phyloP scores from a whole-genome alignment of 2,888 invertebrate species.

The Temnothorax ravouxi region DNA sequence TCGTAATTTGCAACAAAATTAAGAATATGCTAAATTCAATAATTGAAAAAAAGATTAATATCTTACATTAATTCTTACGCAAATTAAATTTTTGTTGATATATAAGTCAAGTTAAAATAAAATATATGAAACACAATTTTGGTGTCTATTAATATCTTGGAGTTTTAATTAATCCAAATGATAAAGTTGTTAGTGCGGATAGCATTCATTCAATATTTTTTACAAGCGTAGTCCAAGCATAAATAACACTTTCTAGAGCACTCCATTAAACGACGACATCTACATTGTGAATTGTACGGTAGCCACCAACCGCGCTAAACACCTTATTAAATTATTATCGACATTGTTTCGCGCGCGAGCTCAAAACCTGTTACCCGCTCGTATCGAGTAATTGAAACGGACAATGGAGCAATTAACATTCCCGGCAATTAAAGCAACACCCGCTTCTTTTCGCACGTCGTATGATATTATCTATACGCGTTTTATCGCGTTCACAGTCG shows the following conservation, averaged over 20 bases:
- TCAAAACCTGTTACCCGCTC: slow-evolving; percentile 24
- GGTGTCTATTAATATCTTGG: background rate
- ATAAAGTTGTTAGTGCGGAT: background rate
- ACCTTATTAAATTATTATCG: slow-evolving; percentile 48
- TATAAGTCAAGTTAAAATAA: background rate
- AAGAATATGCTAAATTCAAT: too few species aligned
- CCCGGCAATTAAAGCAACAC: slow-evolving; percentile 32
- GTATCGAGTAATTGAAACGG: slow-evolving; percentile 47
- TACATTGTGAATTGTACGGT: slow-evolving; percentile 3
- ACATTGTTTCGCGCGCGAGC: slow-evolving; percentile 30
- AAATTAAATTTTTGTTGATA: background rate
- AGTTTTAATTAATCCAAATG: background rate
- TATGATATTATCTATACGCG: background rate
- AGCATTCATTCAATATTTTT: background rate
- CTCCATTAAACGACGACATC: background rate
- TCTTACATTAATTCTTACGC: background rate
- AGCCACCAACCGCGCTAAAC: slow-evolving; percentile 33
- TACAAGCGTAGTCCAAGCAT: background rate
- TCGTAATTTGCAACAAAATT: background rate
- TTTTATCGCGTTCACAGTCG: background rate
- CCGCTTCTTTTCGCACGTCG: slow-evolving; percentile 27
- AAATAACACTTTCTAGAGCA: background rate
- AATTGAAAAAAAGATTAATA: background rate
- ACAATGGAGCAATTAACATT: slow-evolving; percentile 57
- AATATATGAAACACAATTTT: background rate